Evolutionary conservation across 2,888 invertebrate genomes (phyloP).

Genomic region (Chalcosyrphus nemorum): DNA sequence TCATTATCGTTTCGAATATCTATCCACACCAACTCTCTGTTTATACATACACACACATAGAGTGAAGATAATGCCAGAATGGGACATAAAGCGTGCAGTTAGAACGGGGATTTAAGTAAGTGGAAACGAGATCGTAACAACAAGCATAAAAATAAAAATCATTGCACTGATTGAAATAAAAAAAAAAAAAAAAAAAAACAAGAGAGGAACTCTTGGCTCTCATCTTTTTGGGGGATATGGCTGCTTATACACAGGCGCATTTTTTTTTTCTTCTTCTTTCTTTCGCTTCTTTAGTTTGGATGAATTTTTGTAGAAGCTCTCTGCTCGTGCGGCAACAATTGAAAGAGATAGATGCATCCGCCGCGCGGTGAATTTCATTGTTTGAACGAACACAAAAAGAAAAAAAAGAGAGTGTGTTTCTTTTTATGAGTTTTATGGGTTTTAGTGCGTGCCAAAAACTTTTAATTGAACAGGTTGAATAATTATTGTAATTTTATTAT

Average conservation of each 20-base stretch:
- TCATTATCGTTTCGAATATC: slow-evolving; percentile 81
- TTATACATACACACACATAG: slow-evolving; percentile 39
- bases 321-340: slow-evolving; percentile 60
- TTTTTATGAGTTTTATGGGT: slow-evolving; percentile 82
- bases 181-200: slow-evolving; percentile 55
- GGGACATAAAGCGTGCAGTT: slow-evolving; percentile 82
- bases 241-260: slow-evolving; percentile 42
- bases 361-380: slow-evolving; percentile 40
- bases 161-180: slow-evolving; percentile 82
- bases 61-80: slow-evolving; percentile 80
- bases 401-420: slow-evolving; percentile 66
- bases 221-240: slow-evolving; percentile 31
- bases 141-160: slow-evolving; percentile 82
- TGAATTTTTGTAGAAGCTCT: slow-evolving; percentile 41
- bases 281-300: no score
- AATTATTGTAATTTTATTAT: slow-evolving; percentile 68
- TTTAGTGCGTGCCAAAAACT: slow-evolving; percentile 82
- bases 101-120: slow-evolving; percentile 83
- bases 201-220: slow-evolving; percentile 33
- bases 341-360: slow-evolving; percentile 69
- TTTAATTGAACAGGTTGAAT: slow-evolving; percentile 79
- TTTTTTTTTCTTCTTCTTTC: slow-evolving; percentile 17
- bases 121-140: slow-evolving; percentile 83
- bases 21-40: slow-evolving; percentile 74
- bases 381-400: no score